Evolutionary conservation across 2,113 vertebrate genomes (phyloP).

Genomic region (Tonatia bakeri): DNA sequence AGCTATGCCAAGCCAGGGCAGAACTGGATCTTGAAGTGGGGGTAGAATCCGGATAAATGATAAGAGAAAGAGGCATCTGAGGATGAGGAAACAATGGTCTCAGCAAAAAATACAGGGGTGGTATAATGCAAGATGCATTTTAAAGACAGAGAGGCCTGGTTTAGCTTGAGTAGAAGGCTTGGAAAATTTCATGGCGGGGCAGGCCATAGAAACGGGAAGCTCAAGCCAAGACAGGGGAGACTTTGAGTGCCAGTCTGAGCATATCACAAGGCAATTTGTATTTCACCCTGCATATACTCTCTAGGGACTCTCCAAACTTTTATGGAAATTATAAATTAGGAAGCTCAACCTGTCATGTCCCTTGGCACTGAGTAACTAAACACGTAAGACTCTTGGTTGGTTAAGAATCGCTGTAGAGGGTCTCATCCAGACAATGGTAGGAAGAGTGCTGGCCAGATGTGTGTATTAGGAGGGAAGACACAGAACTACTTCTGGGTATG

Average conservation of each 20-base stretch:
- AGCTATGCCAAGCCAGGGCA: too few relatives aligned
- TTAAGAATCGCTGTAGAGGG: neutral
- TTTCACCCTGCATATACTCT: neutral
- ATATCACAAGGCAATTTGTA: constrained; percentile 28
- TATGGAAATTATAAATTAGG: constrained; percentile 13
- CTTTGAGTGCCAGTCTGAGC: constrained; percentile 25
- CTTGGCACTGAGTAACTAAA: neutral
- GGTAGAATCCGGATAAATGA: neutral
- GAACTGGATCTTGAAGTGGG: neutral
- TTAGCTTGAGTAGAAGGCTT: neutral
- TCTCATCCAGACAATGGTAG: neutral
- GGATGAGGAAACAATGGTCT: neutral
- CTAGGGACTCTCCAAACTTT: neutral
- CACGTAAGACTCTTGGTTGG: neutral
- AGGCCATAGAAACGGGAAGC: neutral
- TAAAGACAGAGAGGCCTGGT: neutral
- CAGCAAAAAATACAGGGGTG: neutral
- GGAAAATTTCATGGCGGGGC: neutral
- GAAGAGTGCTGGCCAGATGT: neutral
- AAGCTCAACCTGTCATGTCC: neutral
- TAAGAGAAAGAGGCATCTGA: neutral
- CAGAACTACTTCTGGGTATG: neutral
- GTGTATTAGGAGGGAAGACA: neutral
- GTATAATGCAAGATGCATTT: neutral
- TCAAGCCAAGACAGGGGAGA: neutral